Percentiles rank a stretch among this genome's conserved stretches.
These are phyloP conservation scores for Schizotus pectinicornis DNA, from an alignment of 2,888 invertebrate genomes.

Conservation along the genomic window DNA sequence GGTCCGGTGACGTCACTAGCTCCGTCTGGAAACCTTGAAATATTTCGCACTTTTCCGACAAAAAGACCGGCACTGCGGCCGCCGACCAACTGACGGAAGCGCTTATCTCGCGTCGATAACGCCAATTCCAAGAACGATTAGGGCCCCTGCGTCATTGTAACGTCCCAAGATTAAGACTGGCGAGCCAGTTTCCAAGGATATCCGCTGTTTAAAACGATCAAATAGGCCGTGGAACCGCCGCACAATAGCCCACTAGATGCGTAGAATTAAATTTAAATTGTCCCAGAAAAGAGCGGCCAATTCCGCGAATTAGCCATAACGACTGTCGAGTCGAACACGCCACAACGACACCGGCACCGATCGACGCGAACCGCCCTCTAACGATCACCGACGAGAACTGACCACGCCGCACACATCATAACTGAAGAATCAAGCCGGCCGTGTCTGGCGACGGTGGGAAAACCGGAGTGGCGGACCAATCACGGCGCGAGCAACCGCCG, in stretches of 20 bases:
- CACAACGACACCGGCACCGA: neutral
- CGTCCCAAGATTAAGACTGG: neutral
- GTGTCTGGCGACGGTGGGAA: constrained; percentile 35
- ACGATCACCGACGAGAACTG: constrained; percentile 43
- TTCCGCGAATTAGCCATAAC: constrained; percentile 17
- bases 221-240: constrained; percentile 24
- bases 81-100: constrained; percentile 26
- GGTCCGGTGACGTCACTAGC: constrained; percentile 54
- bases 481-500: constrained; percentile 35
- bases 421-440: constrained; percentile 47
- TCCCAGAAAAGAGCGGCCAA: constrained; percentile 22
- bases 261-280: constrained; percentile 20
- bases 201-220: constrained; percentile 16
- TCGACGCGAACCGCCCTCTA: neutral
- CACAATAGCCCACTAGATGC: constrained; percentile 15
- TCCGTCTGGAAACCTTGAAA: constrained; percentile 50
- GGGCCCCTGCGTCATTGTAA: constrained; percentile 6
- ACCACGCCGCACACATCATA: constrained; percentile 44
- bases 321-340: constrained; percentile 3
- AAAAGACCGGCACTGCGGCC: constrained; percentile 23
- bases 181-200: constrained; percentile 11
- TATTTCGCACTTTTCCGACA: constrained; percentile 34
- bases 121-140: constrained; percentile 15
- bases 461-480: constrained; percentile 40
- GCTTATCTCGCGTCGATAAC: constrained; percentile 26